These are phyloP conservation scores for Melanophora roralis DNA, from an alignment of 2,888 invertebrate genomes.

Conservation along the genomic window DNA sequence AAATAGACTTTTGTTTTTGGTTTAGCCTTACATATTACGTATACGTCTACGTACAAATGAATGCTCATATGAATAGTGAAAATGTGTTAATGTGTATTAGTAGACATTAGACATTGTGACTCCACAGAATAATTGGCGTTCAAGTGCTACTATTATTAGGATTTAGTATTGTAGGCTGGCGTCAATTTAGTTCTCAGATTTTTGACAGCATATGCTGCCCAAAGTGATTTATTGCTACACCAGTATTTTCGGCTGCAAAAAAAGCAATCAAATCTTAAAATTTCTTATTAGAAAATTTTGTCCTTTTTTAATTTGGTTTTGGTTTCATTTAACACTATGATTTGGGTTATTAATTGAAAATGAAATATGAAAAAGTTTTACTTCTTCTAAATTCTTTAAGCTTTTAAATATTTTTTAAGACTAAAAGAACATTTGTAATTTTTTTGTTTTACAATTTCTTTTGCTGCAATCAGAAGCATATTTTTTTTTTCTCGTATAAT, in stretches of 20 bases:
- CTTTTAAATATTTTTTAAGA: no score
- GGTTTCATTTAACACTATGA: slow-evolving; percentile 38
- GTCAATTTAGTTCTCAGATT: slow-evolving; percentile 18
- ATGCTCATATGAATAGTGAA: not conserved
- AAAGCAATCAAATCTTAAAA: not conserved
- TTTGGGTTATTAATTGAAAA: slow-evolving; percentile 47
- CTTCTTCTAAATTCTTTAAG: no score
- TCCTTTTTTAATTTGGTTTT: slow-evolving; percentile 4
- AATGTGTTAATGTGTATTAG: not conserved
- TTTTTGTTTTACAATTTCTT: no score
- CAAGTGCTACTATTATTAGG: slow-evolving; percentile 48
- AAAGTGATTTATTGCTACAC: slow-evolving; percentile 39
- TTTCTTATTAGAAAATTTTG: not conserved
- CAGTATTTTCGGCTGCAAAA: slow-evolving; percentile 20
- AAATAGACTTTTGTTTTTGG: slow-evolving; percentile 2
- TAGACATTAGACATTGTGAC: slow-evolving; percentile 29
- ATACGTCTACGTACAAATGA: not conserved
- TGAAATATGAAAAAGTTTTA: no score
- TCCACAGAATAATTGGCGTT: slow-evolving; percentile 45
- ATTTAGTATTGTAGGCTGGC: not conserved
- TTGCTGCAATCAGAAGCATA: no score
- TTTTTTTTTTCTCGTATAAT: no score
- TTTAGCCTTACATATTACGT: not conserved
- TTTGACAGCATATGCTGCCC: slow-evolving; percentile 44
- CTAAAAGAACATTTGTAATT: no score